These are phyloP conservation scores for Fringilla coelebs DNA, from an alignment of 2,797 vertebrate genomes.

Conservation along the genomic window DNA sequence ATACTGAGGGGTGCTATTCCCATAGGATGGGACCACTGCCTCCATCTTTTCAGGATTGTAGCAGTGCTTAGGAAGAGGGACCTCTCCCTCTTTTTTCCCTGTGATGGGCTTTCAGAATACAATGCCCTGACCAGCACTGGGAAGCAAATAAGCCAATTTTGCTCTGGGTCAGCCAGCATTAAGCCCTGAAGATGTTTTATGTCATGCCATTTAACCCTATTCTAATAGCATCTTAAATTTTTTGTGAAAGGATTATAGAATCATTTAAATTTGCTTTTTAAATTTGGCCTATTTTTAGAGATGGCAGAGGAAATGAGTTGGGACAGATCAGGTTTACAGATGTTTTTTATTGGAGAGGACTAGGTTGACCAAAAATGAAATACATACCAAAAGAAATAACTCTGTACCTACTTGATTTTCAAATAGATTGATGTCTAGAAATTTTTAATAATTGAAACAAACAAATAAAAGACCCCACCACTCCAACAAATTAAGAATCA, in stretches of 20 bases:
- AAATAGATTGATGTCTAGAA: background rate
- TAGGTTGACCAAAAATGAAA: background rate
- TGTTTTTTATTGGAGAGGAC: background rate
- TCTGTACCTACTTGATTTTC: background rate
- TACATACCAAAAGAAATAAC: background rate
- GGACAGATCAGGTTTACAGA: background rate
- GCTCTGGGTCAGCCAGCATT: background rate
- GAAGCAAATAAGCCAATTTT: background rate
- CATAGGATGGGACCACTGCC: background rate
- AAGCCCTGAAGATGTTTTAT: background rate
- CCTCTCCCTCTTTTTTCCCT: background rate
- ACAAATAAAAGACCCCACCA: background rate
- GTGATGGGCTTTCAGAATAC: background rate
- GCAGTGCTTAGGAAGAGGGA: background rate
- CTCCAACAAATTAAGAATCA: background rate
- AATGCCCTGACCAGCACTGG: background rate
- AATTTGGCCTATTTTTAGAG: background rate
- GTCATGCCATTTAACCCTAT: background rate
- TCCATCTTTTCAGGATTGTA: background rate
- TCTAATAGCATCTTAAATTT: background rate
- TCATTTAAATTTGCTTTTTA: background rate
- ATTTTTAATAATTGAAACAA: background rate
- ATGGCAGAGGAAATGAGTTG: background rate
- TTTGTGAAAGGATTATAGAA: background rate
- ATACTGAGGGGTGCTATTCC: background rate